phyloP scores from a whole-genome alignment of 1,140 invertebrate species.

The Nomia melanderi region DNA sequence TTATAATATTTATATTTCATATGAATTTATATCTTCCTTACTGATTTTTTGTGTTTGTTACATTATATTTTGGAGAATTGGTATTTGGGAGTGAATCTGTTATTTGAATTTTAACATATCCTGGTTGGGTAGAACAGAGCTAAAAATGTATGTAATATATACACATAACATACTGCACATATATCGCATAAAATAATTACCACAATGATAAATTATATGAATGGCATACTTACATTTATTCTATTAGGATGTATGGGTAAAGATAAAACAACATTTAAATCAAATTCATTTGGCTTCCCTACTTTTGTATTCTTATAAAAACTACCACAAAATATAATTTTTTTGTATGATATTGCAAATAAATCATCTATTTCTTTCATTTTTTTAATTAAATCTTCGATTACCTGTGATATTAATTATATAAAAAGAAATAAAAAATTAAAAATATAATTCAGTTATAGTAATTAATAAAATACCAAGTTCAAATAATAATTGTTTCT shows the following conservation, averaged over 20 bases:
- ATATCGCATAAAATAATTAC: slow-evolving; percentile 1
- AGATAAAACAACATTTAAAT: slow-evolving; percentile 80
- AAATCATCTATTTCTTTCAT: slow-evolving; percentile 70
- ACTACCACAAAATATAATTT: slow-evolving; percentile 80
- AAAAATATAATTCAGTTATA: background rate
- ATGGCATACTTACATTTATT: slow-evolving; percentile 66
- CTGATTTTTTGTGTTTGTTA: background rate
- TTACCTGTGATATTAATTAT: slow-evolving; percentile 46
- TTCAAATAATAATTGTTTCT: slow-evolving; percentile 36
- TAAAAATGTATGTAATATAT: slow-evolving; percentile 28
- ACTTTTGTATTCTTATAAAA: slow-evolving; percentile 82
- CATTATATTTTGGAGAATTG: background rate
- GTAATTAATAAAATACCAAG: slow-evolving; percentile 22
- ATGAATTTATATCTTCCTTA: background rate
- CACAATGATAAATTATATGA: background rate
- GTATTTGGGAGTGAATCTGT: no score
- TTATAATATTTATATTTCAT: no score
- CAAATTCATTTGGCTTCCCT: slow-evolving; percentile 81
- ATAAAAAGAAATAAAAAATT: background rate
- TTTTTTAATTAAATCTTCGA: slow-evolving; percentile 35
- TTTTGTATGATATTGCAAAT: slow-evolving; percentile 65
- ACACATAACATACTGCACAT: background rate
- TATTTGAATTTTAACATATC: slow-evolving; percentile 17
- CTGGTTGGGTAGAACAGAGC: slow-evolving; percentile 4
- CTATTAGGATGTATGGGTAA: slow-evolving; percentile 74